Conservation (phyloP, 2,888 invertebrate species). For the Dendrolimus houi region DNA sequence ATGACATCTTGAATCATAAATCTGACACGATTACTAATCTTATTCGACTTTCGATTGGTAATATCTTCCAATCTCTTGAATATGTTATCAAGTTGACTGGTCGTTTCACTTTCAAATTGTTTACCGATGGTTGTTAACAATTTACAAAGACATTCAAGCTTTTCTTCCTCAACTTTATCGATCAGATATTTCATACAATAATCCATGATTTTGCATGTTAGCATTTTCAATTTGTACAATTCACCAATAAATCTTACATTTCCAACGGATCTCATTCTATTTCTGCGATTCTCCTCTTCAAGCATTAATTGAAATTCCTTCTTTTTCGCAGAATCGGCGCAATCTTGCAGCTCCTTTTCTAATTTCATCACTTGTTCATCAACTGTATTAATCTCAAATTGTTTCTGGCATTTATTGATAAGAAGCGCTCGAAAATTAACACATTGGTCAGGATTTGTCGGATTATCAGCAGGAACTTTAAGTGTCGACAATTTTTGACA, state of each 20-base stretch:
- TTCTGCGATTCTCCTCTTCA: slow-evolving; percentile 85
- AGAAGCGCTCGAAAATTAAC: slow-evolving; percentile 87
- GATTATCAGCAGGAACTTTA: slow-evolving; percentile 64
- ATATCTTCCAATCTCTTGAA: slow-evolving; percentile 84
- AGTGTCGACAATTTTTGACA: slow-evolving; percentile 82
- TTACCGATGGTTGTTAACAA: slow-evolving; percentile 93
- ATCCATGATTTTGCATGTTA: slow-evolving; percentile 91
- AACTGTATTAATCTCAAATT: slow-evolving; percentile 90
- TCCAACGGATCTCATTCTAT: slow-evolving; percentile 90
- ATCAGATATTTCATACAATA: slow-evolving; percentile 88
- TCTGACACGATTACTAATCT: slow-evolving; percentile 78
- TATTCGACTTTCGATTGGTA: slow-evolving; percentile 78
- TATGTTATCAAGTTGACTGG: slow-evolving; percentile 66
- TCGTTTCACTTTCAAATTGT: slow-evolving; percentile 77
- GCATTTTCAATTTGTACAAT: slow-evolving; percentile 92
- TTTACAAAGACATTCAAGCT: slow-evolving; percentile 94
- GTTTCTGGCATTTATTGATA: slow-evolving; percentile 89
- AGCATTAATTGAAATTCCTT: slow-evolving; percentile 82
- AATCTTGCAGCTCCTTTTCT: slow-evolving; percentile 67
- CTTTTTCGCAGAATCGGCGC: slow-evolving; percentile 78
- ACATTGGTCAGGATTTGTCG: slow-evolving; percentile 43
- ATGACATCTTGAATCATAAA: slow-evolving; percentile 95
- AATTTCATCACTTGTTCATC: slow-evolving; percentile 76
- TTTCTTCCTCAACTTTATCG: slow-evolving; percentile 89
- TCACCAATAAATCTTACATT: slow-evolving; percentile 92